Percentiles rank a stretch among this genome's conserved stretches.
Conservation (phyloP, 1,140 invertebrate genomes). For the Drosophila kanapiae region DNA sequence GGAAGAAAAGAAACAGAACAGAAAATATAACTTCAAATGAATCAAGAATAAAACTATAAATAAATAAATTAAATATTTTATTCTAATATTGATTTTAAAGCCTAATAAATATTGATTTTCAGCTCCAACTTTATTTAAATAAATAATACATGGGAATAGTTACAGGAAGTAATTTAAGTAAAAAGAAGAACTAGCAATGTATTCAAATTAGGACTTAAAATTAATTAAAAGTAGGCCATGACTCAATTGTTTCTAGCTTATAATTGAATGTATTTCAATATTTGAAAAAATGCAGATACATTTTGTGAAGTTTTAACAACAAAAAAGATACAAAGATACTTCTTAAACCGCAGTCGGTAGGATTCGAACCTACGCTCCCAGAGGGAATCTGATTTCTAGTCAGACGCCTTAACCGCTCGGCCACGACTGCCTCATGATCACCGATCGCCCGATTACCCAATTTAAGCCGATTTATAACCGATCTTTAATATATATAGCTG, state of each 20-base stretch:
- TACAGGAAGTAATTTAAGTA: too few relatives aligned
- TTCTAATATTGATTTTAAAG: background rate
- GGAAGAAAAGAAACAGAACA: background rate
- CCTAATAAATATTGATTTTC: background rate
- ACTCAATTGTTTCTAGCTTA: too few relatives aligned
- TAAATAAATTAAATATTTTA: background rate
- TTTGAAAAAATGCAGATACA: too few relatives aligned
- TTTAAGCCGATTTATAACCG: too few relatives aligned
- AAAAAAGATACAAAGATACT: background rate
- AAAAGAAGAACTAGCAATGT: too few relatives aligned
- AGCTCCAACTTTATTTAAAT: background rate
- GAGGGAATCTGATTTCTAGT: constrained; percentile 92
- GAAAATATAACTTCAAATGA: background rate
- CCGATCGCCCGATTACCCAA: background rate
- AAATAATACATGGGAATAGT: too few relatives aligned
- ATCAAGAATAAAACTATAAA: background rate
- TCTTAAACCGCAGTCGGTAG: constrained; percentile 89
- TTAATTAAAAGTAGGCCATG: too few relatives aligned
- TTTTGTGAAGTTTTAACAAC: too few relatives aligned
- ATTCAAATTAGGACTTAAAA: too few relatives aligned
- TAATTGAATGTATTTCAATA: too few relatives aligned
- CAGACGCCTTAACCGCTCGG: constrained; percentile 95
- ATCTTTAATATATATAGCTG: too few relatives aligned
- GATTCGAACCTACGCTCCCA: constrained; percentile 91
- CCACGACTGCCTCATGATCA: constrained; percentile 89